Percentiles rank a stretch among this genome's conserved stretches.
Conservation (phyloP, 1,140 invertebrate species). For the Aethina tumida region DNA sequence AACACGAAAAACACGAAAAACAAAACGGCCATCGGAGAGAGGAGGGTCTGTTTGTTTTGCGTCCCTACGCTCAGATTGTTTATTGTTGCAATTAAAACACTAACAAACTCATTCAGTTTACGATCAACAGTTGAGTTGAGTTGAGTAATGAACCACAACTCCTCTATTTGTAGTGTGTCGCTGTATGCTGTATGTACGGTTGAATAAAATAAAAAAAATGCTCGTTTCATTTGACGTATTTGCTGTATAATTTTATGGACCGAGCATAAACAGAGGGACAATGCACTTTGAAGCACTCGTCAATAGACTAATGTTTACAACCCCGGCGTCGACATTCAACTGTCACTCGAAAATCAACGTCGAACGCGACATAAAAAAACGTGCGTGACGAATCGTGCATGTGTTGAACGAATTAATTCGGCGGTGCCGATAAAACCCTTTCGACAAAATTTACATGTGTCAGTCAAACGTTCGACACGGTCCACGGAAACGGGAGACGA, state of each 20-base stretch:
- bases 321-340: not conserved
- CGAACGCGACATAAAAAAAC: not conserved
- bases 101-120: too few relatives aligned
- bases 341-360: not conserved
- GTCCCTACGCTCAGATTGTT: too few relatives aligned
- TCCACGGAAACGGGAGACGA: too few relatives aligned
- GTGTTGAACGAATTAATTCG: conserved; percentile 9
- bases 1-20: too few relatives aligned
- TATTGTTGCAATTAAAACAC: too few relatives aligned
- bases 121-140: too few relatives aligned
- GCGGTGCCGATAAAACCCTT: not conserved
- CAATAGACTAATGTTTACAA: not conserved
- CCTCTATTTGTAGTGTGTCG: not conserved
- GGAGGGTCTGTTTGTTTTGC: too few relatives aligned
- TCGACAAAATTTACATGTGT: conserved; percentile 12
- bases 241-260: not conserved
- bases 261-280: not conserved
- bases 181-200: not conserved
- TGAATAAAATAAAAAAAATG: not conserved
- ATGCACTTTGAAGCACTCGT: not conserved
- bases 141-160: too few relatives aligned
- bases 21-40: too few relatives aligned
- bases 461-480: conserved; percentile 13
- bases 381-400: not conserved
- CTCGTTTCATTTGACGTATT: not conserved